phyloP scores from a whole-genome alignment of 1,140 invertebrate genomes.

The Periplaneta americana region DNA sequence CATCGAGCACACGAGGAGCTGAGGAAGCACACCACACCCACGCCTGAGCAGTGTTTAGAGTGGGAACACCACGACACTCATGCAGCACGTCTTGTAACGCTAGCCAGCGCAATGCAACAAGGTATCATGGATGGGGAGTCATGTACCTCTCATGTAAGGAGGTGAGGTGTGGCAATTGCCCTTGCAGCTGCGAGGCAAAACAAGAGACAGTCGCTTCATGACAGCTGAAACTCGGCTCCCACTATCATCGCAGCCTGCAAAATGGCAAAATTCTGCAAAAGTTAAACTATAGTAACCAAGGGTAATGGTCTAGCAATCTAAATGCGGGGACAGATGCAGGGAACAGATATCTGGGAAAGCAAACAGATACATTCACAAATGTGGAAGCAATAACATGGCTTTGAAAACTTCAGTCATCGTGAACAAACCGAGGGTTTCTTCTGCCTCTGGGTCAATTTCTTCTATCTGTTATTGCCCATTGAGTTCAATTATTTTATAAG shows the following conservation, averaged over 20 bases:
- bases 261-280: constrained; percentile 18
- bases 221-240: constrained; percentile 50
- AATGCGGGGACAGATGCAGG: background rate
- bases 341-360: background rate
- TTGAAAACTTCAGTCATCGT: too few species aligned
- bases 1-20: too few species aligned
- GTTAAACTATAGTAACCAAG: constrained; percentile 13
- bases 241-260: constrained; percentile 18
- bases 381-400: background rate
- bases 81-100: background rate
- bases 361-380: background rate
- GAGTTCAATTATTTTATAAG: too few species aligned
- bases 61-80: constrained; percentile 3
- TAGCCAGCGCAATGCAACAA: background rate
- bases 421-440: too few species aligned
- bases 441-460: too few species aligned
- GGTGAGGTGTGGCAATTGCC: constrained; percentile 62
- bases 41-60: too few species aligned
- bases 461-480: too few species aligned
- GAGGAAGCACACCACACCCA: too few species aligned
- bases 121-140: constrained; percentile 28
- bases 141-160: constrained; percentile 63
- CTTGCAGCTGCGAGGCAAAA: constrained; percentile 63
- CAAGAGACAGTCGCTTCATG: constrained; percentile 54
- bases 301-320: background rate